Base-by-base conservation (phyloP, 2,888 invertebrate species). In the Alviniconcha strummeri region DNA sequence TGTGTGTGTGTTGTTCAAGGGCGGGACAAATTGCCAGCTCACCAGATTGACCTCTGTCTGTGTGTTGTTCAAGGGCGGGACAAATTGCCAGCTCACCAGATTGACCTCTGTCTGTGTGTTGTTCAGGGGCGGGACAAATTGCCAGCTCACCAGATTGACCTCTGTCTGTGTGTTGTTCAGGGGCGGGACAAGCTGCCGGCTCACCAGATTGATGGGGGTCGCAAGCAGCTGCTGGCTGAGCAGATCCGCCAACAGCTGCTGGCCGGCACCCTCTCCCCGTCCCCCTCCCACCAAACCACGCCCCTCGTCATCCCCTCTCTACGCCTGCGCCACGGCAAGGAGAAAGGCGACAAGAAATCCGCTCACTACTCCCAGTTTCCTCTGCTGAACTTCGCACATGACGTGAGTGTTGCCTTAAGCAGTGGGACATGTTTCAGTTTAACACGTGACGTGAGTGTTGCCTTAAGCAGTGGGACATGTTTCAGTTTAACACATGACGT, bases 41-140 rank as follows among this genome's bases (percentile, higher is more conserved):
- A 60, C 36, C 90, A 89, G 64, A 91, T 91, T 80, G 91, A 92
- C n/a, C n/a, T n/a, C n/a, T n/a, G n/a, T n/a, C n/a, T n/a, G n/a
- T n/a, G n/a, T n/a, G n/a, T 13, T 13, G 60, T 60, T 60, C 13
- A 60, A 4, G 60, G 60, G 60, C 13, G 60, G 60, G 60, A 13
- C 13, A 60, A 60, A 3, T 3, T 36, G 36, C 3, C 36, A 36
- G 36, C 36, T 36, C 36, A 60, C 36, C 90, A 89, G 64, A 91
- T 91, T 80, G 91, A 92, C n/a, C n/a, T n/a, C n/a, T n/a, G n/a
- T n/a, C n/a, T n/a, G n/a, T n/a, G n/a, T n/a, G n/a, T 13, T 13
- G 60, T 60, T 60, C 13, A 60, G 13, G 60, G 60, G 60, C 13
- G 60, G 60, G 60, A 13, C 13, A 60, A 60, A 3, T 3, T 36